A percentile compares a stretch with the other conserved stretches of the same genome.
phyloP scores from a whole-genome alignment of 2,888 invertebrate species.

The Cryptophagus acutangulus region DNA sequence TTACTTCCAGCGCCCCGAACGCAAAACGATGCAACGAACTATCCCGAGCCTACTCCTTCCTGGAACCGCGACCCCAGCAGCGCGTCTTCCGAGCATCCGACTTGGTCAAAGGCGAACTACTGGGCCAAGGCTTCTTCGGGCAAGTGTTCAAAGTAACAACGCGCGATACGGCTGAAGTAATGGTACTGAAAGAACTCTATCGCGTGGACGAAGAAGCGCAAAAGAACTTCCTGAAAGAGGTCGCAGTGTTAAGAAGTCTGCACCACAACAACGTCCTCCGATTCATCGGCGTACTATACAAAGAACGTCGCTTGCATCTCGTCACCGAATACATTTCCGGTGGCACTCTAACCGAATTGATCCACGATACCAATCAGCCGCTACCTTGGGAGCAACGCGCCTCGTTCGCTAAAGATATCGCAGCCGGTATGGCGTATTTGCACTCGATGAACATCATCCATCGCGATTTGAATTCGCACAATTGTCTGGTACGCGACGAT shows the following conservation, averaged over 20 bases:
- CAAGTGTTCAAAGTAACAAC: conserved; percentile 90
- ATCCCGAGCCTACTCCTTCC: conserved; percentile 83
- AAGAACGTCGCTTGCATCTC: conserved; percentile 83
- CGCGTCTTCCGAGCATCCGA: conserved; percentile 89
- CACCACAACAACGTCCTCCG: conserved; percentile 86
- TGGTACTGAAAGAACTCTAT: conserved; percentile 91
- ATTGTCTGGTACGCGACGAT: conserved; percentile 77
- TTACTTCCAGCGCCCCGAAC: conserved; percentile 42
- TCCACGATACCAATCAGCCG: conserved; percentile 67
- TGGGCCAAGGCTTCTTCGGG: conserved; percentile 93
- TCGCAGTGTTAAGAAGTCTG: conserved; percentile 84
- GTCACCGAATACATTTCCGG: conserved; percentile 92
- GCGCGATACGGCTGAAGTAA: conserved; percentile 82
- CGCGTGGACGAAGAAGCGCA: conserved; percentile 92
- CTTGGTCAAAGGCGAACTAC: conserved; percentile 78
- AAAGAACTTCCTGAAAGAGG: conserved; percentile 91
- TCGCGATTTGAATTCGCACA: conserved; percentile 90
- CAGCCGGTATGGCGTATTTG: conserved; percentile 89
- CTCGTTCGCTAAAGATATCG: conserved; percentile 85
- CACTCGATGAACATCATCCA: conserved; percentile 95
- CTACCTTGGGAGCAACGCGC: conserved; percentile 78
- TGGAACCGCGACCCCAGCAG: conserved; percentile 60
- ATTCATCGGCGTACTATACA: conserved; percentile 90
- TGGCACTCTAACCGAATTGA: conserved; percentile 79
- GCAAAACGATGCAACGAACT: conserved; percentile 55